Base-by-base conservation (phyloP, 2,888 invertebrate species). In the Agriopis marginaria region DNA sequence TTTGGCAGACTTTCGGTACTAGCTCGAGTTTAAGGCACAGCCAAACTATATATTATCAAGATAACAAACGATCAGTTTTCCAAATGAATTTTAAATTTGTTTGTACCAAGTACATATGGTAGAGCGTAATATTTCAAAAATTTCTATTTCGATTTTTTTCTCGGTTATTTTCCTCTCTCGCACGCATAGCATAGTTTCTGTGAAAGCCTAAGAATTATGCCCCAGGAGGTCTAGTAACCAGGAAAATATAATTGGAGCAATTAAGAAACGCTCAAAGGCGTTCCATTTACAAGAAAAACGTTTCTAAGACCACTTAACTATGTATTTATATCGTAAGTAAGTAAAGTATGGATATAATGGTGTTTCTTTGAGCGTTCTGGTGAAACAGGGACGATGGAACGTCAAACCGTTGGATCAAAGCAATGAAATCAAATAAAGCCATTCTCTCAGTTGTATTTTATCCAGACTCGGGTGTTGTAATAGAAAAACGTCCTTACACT, bases 371-470 rank as follows among this genome's bases (percentile, higher is more conserved):
- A 58, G 17, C 32, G 51, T 51, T 62, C 49, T 61, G 10, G 53
- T 42, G 45, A 63, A 63, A 62, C 55, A 39, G 49, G 11, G 11
- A 47, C 55, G 55, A 58, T n/a, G 40, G 47, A 66, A 66, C 53
- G 65, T 54, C 58, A 66, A 62, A 62, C 70, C 62, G 7, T 66
- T 42, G 53, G 70, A 66, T 70, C 65, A 70, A 72, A 75, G 72
- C 44, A 61, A 70, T 73, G 67, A 59, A 75, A 74, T 75, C 73
- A 62, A 79, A 77, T 71, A 75, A 72, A 73, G 54, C 64, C 63
- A 74, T 67, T 75, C 78, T 73, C 70, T 62, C 67, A 65, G 67
- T 71, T 56, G 63, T 63, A 72, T 68, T 64, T 59, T 72, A 71
- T 70, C 70, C 62, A 55, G 44, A 63, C 17, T 71, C 59, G 50